phyloP scores from a whole-genome alignment of 2,113 vertebrate species.

The Pterocles burchelli region DNA sequence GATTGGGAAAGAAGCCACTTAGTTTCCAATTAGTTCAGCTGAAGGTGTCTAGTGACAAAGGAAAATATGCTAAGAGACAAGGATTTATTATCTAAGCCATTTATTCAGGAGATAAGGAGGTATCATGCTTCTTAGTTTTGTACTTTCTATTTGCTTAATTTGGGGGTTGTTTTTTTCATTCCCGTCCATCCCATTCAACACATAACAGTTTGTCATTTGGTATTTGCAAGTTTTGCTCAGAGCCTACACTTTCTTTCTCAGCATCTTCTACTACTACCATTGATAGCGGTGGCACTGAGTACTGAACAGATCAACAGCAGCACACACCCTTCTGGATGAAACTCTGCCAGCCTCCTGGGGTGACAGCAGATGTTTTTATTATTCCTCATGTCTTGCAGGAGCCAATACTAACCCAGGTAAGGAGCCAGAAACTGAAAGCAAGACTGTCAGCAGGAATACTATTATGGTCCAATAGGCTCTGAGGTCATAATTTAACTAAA shows the following conservation, averaged over 20 bases:
- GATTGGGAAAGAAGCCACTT: background rate
- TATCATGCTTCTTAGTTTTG: background rate
- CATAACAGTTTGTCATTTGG: background rate
- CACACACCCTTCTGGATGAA: background rate
- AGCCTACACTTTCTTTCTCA: background rate
- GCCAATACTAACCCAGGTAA: background rate
- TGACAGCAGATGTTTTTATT: background rate
- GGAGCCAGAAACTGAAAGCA: background rate
- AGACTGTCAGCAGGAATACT: background rate
- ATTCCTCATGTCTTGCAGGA: background rate
- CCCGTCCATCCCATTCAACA: background rate
- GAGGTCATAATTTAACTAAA: background rate
- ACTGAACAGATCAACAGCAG: background rate
- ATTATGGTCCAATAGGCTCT: background rate
- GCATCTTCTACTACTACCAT: background rate
- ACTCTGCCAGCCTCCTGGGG: background rate
- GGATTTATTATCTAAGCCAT: background rate
- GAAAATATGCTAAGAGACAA: background rate
- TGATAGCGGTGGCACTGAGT: too few relatives aligned
- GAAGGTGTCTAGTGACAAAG: background rate
- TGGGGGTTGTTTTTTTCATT: background rate
- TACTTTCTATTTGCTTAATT: background rate
- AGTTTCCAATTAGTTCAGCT: background rate
- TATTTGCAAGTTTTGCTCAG: background rate
- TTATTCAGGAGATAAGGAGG: background rate